These are phyloP conservation scores for Punctoribates punctum DNA, from an alignment of 2,888 invertebrate species.

Conservation along the genomic window DNA sequence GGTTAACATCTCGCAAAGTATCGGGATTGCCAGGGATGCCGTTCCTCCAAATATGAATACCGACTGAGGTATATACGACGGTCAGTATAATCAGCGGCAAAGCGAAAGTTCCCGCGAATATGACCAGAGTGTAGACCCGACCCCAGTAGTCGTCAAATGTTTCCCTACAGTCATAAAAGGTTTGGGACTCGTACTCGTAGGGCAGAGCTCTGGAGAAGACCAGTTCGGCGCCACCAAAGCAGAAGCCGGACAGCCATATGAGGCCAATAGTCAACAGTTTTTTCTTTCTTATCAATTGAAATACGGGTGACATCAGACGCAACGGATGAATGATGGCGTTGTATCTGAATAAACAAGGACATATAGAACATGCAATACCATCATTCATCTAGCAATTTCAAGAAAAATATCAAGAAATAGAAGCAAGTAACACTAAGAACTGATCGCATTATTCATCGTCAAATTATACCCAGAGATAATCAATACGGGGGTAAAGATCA, in stretches of 20 bases:
- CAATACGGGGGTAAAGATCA: no score
- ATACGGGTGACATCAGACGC: neutral
- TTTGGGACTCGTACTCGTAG: conserved; percentile 13
- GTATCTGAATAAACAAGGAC: neutral
- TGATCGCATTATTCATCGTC: no score
- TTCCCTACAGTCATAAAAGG: conserved; percentile 32
- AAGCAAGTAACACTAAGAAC: no score
- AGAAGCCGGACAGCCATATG: conserved; percentile 20
- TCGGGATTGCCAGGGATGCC: conserved; percentile 39
- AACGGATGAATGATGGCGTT: conserved; percentile 17
- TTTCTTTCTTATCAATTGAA: neutral
- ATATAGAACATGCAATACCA: no score
- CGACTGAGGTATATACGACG: conserved; percentile 35
- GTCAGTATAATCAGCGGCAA: conserved; percentile 25
- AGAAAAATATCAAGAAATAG: no score
- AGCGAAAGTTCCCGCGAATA: conserved; percentile 30
- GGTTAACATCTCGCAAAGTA: neutral
- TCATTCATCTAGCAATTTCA: no score
- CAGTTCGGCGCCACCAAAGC: conserved; percentile 20
- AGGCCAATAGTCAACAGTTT: conserved; percentile 5
- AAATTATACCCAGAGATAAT: no score
- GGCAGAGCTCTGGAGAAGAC: conserved; percentile 36
- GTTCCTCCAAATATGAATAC: conserved; percentile 34
- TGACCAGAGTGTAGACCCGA: conserved; percentile 27
- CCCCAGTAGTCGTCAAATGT: conserved; percentile 20